Evolutionary conservation across 2,888 invertebrate genomes (phyloP).

Genomic region (Sphaerophoria taeniata): DNA sequence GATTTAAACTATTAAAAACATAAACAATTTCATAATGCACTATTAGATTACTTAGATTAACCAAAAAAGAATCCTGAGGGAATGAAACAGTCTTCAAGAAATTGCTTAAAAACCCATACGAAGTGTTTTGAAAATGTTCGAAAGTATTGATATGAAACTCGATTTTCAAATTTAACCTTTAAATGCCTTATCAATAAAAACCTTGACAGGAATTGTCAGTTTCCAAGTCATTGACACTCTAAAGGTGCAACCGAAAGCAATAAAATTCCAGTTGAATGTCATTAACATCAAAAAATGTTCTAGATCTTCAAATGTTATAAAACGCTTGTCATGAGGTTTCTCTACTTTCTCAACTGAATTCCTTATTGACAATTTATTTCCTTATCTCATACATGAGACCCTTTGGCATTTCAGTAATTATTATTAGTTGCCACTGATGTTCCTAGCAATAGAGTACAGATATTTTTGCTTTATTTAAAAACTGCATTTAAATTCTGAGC

Average conservation of each 20-base stretch:
- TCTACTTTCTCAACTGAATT: not conserved
- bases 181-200: too few species aligned
- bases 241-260: not conserved
- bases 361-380: not conserved
- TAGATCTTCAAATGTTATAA: not conserved
- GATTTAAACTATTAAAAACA: too few species aligned
- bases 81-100: too few species aligned
- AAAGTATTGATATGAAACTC: too few species aligned
- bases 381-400: not conserved
- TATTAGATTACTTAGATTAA: too few species aligned
- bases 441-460: not conserved
- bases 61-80: too few species aligned
- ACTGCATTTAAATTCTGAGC: not conserved
- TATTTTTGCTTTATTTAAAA: constrained; percentile 20
- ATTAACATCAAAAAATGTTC: not conserved
- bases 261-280: constrained; percentile 3
- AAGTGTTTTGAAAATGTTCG: too few species aligned
- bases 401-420: constrained; percentile 20
- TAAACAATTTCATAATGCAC: too few species aligned
- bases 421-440: constrained; percentile 9
- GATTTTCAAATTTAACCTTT: too few species aligned
- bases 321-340: constrained; percentile 1
- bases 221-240: too few species aligned
- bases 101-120: too few species aligned
- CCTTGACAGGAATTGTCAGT: too few species aligned